Percentiles rank a stretch among this genome's conserved stretches.
These are phyloP conservation scores for Amphipoea lucens DNA, from an alignment of 2,888 invertebrate genomes.

Conservation along the genomic window DNA sequence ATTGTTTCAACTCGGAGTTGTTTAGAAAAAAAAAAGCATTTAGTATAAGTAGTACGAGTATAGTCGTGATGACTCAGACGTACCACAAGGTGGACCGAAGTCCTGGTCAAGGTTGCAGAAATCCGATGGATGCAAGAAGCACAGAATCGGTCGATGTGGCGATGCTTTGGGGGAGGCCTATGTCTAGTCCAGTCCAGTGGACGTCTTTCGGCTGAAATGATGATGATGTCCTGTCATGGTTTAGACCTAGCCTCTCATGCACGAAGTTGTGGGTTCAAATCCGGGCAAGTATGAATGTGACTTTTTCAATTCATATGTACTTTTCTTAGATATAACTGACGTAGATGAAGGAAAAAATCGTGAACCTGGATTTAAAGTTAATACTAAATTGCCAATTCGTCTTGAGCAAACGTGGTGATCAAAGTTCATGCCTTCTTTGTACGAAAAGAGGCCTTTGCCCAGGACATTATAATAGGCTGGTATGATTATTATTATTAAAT, in stretches of 20 bases:
- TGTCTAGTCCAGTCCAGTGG: too few relatives aligned
- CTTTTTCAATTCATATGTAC: background rate
- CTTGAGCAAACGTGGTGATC: too few relatives aligned
- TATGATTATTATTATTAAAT: background rate
- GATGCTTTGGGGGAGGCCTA: too few relatives aligned
- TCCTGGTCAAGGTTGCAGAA: too few relatives aligned
- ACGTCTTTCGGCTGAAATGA: too few relatives aligned
- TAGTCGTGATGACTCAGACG: background rate
- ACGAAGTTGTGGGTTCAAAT: background rate
- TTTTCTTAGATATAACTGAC: background rate
- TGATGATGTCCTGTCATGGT: too few relatives aligned
- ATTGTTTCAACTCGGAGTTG: background rate
- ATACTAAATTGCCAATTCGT: too few relatives aligned
- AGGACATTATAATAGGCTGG: background rate
- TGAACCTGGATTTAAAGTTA: background rate
- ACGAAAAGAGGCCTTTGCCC: background rate
- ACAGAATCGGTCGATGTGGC: too few relatives aligned
- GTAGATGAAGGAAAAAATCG: background rate
- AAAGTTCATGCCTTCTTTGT: too few relatives aligned
- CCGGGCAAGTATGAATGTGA: background rate
- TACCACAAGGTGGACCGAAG: too few relatives aligned
- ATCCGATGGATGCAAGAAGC: too few relatives aligned
- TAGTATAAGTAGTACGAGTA: background rate
- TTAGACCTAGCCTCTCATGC: background rate
- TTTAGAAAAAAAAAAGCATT: background rate